These are phyloP conservation scores for Quadroppia sp. DNA, from an alignment of 2,888 invertebrate species.

Conservation along the genomic window DNA sequence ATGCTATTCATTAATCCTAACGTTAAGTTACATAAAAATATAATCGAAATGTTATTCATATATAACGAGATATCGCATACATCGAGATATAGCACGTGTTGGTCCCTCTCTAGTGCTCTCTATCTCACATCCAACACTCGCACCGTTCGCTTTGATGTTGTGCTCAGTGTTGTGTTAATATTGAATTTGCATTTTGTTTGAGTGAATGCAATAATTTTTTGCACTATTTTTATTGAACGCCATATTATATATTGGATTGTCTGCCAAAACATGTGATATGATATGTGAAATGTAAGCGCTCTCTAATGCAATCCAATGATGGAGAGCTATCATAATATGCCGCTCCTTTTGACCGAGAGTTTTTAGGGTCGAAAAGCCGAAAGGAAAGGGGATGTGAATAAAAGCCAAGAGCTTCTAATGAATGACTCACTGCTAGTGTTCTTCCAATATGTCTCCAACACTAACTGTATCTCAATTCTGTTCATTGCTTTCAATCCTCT, in stretches of 20 bases:
- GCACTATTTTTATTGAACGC: background rate
- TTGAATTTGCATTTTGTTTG: constrained; percentile 31
- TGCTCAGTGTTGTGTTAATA: constrained; percentile 25
- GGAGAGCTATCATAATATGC: constrained; percentile 15
- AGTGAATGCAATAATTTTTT: background rate
- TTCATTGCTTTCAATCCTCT: background rate
- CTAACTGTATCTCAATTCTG: constrained; percentile 14
- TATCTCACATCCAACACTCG: background rate
- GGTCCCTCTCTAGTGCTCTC: background rate
- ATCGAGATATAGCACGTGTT: constrained; percentile 18
- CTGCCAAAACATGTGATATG: constrained; percentile 2
- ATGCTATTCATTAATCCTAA: constrained; percentile 30
- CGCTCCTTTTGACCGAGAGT: constrained; percentile 21
- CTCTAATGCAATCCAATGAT: constrained; percentile 6
- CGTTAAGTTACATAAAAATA: constrained; percentile 28
- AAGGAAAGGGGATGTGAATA: background rate
- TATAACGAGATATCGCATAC: no score
- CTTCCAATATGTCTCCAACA: background rate
- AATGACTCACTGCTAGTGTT: constrained; percentile 4
- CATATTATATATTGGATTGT: background rate
- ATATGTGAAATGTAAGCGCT: background rate
- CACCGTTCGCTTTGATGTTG: background rate
- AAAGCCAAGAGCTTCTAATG: constrained; percentile 10
- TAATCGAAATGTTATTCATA: constrained; percentile 20
- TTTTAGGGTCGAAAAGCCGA: constrained; percentile 25